A percentile compares a stretch with the other conserved stretches of the same genome.
These are phyloP conservation scores for Aethes cnicana DNA, from an alignment of 2,888 invertebrate genomes.

Conservation along the genomic window DNA sequence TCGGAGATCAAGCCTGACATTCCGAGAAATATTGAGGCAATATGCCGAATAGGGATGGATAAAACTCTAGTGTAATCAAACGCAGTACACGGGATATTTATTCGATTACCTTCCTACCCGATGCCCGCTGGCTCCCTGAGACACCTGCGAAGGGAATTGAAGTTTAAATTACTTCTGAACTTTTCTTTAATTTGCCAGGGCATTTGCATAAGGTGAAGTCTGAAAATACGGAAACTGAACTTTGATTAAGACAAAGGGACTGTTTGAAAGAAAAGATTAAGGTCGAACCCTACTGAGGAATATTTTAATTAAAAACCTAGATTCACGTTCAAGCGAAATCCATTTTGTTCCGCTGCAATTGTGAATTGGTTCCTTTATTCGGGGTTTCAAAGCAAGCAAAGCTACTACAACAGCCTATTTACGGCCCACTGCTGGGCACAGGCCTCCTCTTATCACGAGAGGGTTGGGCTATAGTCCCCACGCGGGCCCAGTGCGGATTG, in stretches of 20 bases:
- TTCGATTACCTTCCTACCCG: constrained; percentile 33
- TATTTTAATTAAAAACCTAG: constrained; percentile 24
- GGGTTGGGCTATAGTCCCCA: no score
- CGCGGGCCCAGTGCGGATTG: no score
- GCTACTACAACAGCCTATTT: no score
- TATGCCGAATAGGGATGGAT: constrained; percentile 31
- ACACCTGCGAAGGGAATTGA: constrained; percentile 46
- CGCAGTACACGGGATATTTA: constrained; percentile 29
- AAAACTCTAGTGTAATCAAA: constrained; percentile 31
- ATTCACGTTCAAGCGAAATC: not conserved
- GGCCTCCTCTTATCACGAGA: no score
- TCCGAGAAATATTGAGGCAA: constrained; percentile 26
- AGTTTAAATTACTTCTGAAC: constrained; percentile 56
- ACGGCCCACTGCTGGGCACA: no score
- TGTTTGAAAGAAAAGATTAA: constrained; percentile 17
- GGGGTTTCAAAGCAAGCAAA: not conserved
- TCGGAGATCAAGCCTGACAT: constrained; percentile 22
- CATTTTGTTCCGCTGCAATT: constrained; percentile 1
- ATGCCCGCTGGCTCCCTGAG: constrained; percentile 20
- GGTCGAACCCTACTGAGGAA: not conserved
- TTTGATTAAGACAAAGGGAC: constrained; percentile 34
- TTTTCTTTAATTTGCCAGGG: constrained; percentile 56
- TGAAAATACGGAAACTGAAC: constrained; percentile 33
- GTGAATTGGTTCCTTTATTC: not conserved
- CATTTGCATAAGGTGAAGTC: constrained; percentile 55